Percentiles rank a stretch among this genome's conserved stretches.
Conservation (phyloP, 2,888 invertebrate species). For the Anticlea derivata region DNA sequence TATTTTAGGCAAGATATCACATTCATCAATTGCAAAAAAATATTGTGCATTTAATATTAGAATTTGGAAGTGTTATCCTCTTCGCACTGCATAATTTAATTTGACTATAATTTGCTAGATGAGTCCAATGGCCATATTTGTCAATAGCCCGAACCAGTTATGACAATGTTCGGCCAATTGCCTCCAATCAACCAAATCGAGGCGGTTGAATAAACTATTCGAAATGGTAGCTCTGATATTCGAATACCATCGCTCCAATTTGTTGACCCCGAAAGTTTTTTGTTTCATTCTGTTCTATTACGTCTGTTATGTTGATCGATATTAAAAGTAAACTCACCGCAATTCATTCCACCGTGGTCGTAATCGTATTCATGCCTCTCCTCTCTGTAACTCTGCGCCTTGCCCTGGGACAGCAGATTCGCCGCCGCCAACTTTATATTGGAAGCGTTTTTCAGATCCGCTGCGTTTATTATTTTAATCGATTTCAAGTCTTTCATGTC, state of each 20-base stretch:
- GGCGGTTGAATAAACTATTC: slow-evolving; percentile 30
- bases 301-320: too few species aligned
- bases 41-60: too few species aligned
- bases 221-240: slow-evolving; percentile 3
- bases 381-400: slow-evolving; percentile 64
- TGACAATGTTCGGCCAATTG: slow-evolving; percentile 49
- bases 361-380: slow-evolving; percentile 69
- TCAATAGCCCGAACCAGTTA: slow-evolving; percentile 35
- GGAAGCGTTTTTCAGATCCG: slow-evolving; percentile 81
- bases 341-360: slow-evolving; percentile 61
- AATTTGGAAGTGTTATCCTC: too few species aligned
- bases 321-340: slow-evolving; percentile 56
- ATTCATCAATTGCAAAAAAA: too few species aligned
- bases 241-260: slow-evolving; percentile 6
- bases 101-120: slow-evolving; percentile 11
- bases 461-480: slow-evolving; percentile 88
- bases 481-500: slow-evolving; percentile 88
- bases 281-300: too few species aligned
- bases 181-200: slow-evolving; percentile 46
- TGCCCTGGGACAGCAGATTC: slow-evolving; percentile 75
- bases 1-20: too few species aligned
- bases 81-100: too few species aligned
- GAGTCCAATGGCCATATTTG: slow-evolving; percentile 44
- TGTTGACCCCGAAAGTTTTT: too few species aligned
- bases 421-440: slow-evolving; percentile 81